Evolutionary conservation across 2,797 vertebrate genomes (phyloP), one percentile per base, ranked within the genome.

Genomic region (Nyctalus aviator): DNA sequence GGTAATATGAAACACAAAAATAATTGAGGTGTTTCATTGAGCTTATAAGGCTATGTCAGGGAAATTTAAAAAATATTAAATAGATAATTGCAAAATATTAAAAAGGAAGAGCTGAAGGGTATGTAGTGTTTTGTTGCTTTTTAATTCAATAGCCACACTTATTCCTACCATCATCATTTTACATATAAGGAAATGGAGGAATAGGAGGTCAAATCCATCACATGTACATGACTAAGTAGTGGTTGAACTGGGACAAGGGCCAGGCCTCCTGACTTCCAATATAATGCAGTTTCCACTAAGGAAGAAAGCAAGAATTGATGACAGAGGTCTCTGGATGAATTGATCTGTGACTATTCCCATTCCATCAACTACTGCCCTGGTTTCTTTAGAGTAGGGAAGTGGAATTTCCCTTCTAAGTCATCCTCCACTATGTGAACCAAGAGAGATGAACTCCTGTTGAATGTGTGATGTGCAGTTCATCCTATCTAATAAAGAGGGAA

Each of bases 151-250:
- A 81, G 25, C 2, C 10, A 78, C 2, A 73, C 4, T 44, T 78
- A 35, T 35, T 89, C 25, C 59, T 79, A 41, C 12, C 13, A 95
- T 10, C 10, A 84, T 41, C 18, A n/a, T 84, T 90, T 90, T 93
- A 69, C 8, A 25, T n/a, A 41, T 25, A 64, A 95, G 53, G 50
- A 82, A 89, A 69, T 3, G 14, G 46, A 91, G 84, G 57, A 25
- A 55, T 0, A 41, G 44, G 11, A 82, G 18, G 3, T 10, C 17
- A 27, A 57, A 32, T 77, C 53, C 23, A 73, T 44, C n/a, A 15
- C 4, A 30, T 21, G 11, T 71, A 9, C 8, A 8, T 35, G n/a
- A 44, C 9, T 57, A 57, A 88, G 30, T 7, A 27, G 32, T n/a
- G n/a, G 55, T 32, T 0, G 5, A 82, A 5, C 4, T 84, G 23